Conservation (phyloP, 2,113 vertebrate species). For the Hemichromis elongatus region DNA sequence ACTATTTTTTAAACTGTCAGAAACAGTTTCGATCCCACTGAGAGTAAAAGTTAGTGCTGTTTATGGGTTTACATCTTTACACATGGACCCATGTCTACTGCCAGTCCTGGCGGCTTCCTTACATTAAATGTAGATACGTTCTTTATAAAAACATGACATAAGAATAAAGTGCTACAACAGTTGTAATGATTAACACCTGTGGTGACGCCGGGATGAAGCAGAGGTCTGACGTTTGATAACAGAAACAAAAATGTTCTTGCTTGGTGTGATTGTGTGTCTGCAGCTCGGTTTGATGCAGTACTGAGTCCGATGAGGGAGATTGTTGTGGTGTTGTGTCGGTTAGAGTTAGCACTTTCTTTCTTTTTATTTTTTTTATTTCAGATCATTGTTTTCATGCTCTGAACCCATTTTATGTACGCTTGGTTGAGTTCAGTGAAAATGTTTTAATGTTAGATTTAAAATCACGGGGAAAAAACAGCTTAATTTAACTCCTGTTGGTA, state of each 20-base stretch:
- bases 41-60: neutral
- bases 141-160: too few species aligned
- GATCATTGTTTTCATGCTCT: rapidly evolving
- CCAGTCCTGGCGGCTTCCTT: neutral
- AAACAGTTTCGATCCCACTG: neutral
- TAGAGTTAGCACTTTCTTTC: neutral
- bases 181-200: too few species aligned
- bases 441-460: neutral
- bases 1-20: neutral
- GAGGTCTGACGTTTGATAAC: too few species aligned
- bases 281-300: neutral
- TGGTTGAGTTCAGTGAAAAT: neutral
- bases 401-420: neutral
- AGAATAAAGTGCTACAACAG: too few species aligned
- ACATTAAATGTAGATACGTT: neutral
- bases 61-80: neutral
- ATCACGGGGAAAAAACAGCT: neutral
- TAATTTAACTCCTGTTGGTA: rapidly evolving
- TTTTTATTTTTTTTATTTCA: rapidly evolving
- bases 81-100: neutral
- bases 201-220: too few species aligned
- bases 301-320: neutral
- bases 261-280: neutral
- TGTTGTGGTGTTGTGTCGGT: neutral
- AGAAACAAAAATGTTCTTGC: too few species aligned